phyloP scores from a whole-genome alignment of 2,888 invertebrate genomes.

The Ischnura elegans region DNA sequence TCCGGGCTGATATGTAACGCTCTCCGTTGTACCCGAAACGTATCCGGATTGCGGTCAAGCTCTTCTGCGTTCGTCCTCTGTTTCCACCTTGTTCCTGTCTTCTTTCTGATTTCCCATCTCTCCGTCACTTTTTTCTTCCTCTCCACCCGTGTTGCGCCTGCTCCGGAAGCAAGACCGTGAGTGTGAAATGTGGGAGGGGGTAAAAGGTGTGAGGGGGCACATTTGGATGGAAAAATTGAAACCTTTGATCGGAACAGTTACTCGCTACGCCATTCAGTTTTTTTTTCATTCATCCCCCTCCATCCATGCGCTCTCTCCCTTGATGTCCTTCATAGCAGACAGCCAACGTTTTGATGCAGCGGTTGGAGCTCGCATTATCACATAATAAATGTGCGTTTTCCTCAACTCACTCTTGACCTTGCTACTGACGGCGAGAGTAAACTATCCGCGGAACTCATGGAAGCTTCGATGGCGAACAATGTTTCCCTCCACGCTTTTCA shows the following conservation, averaged over 20 bases:
- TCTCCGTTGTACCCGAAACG: constrained; percentile 14
- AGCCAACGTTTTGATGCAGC: not conserved
- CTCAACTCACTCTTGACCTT: not conserved
- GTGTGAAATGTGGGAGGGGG: not conserved
- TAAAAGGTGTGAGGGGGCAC: not conserved
- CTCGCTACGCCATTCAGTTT: not conserved
- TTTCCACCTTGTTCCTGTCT: not conserved
- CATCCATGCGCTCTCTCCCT: not conserved
- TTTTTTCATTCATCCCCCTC: too few species aligned
- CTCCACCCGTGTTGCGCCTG: not conserved
- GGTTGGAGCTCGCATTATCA: not conserved
- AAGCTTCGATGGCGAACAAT: too few species aligned
- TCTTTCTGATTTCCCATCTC: not conserved
- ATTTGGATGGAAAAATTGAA: not conserved
- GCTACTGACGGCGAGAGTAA: not conserved
- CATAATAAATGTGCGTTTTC: not conserved
- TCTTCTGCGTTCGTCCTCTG: not conserved
- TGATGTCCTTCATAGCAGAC: not conserved
- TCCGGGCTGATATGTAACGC: constrained; percentile 21
- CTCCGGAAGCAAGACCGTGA: not conserved
- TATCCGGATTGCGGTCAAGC: constrained; percentile 47
- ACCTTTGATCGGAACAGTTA: not conserved
- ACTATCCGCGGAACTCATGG: too few species aligned
- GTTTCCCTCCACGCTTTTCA: too few species aligned
- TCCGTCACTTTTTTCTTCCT: not conserved